Conservation (phyloP, 2,797 vertebrate species). For the Pseudocheirus occidentalis region DNA sequence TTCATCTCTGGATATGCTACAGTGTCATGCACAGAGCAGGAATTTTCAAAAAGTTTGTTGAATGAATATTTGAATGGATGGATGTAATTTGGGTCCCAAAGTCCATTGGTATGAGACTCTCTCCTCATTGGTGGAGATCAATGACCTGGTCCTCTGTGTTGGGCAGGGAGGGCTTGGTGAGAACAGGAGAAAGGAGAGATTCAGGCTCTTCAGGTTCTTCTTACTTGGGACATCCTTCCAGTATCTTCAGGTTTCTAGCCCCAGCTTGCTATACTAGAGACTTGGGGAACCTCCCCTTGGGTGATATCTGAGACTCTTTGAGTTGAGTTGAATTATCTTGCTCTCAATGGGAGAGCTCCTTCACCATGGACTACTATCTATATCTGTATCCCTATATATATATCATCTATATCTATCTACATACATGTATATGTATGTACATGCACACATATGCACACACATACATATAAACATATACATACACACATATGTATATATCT, state of each 20-base stretch:
- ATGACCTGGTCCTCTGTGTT: not conserved
- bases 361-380: too few relatives aligned
- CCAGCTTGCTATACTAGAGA: not conserved
- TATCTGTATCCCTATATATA: too few relatives aligned
- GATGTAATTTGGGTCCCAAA: not conserved
- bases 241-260: not conserved
- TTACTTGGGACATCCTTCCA: rapidly evolving
- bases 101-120: not conserved
- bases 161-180: not conserved
- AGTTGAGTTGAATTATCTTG: not conserved
- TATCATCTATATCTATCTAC: too few relatives aligned
- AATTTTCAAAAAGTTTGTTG: too few relatives aligned
- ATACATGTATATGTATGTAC: too few relatives aligned
- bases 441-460: too few relatives aligned
- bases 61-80: not conserved
- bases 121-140: not conserved
- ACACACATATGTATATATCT: not conserved
- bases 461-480: too few relatives aligned
- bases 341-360: not conserved
- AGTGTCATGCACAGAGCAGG: not conserved
- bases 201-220: rapidly evolving
- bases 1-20: not conserved
- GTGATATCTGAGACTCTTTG: not conserved
- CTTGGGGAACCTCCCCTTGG: not conserved
- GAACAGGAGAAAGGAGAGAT: not conserved